These are phyloP conservation scores for Anastatus disparis DNA, from an alignment of 1,140 invertebrate genomes.

Conservation along the genomic window DNA sequence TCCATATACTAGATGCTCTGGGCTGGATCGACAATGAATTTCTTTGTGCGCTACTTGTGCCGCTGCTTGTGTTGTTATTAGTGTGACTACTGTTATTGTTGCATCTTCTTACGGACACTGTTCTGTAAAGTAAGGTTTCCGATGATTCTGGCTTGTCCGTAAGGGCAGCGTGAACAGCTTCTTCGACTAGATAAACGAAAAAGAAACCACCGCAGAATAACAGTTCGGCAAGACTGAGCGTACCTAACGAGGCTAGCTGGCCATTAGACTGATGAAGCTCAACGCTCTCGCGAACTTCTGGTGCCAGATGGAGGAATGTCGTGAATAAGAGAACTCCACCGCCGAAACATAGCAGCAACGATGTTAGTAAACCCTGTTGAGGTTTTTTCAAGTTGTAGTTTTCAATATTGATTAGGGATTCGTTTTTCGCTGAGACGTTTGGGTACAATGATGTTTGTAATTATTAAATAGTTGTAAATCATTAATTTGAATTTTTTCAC, in stretches of 20 bases:
- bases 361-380: conserved; percentile 67
- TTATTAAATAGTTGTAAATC: too few species aligned
- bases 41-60: conserved; percentile 42
- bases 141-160: conserved; percentile 65
- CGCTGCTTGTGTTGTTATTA: conserved; percentile 39
- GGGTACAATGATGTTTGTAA: too few species aligned
- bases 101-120: conserved; percentile 68
- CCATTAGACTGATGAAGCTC: conserved; percentile 58
- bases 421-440: too few species aligned
- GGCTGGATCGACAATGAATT: conserved; percentile 36
- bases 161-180: conserved; percentile 73
- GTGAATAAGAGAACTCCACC: conserved; percentile 85
- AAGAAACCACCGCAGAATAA: conserved; percentile 79
- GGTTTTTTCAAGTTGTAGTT: too few species aligned
- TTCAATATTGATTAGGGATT: too few species aligned
- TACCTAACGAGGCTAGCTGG: conserved; percentile 57
- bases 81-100: conserved; percentile 50
- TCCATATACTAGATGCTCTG: background rate
- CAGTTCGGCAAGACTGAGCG: conserved; percentile 73
- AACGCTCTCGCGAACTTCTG: conserved; percentile 75
- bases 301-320: conserved; percentile 80
- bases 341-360: conserved; percentile 78
- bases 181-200: conserved; percentile 79
- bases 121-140: conserved; percentile 68
- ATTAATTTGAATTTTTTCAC: too few species aligned